Evolutionary conservation across 2,797 vertebrate species (phyloP).

Genomic region (Danionella dracula): DNA sequence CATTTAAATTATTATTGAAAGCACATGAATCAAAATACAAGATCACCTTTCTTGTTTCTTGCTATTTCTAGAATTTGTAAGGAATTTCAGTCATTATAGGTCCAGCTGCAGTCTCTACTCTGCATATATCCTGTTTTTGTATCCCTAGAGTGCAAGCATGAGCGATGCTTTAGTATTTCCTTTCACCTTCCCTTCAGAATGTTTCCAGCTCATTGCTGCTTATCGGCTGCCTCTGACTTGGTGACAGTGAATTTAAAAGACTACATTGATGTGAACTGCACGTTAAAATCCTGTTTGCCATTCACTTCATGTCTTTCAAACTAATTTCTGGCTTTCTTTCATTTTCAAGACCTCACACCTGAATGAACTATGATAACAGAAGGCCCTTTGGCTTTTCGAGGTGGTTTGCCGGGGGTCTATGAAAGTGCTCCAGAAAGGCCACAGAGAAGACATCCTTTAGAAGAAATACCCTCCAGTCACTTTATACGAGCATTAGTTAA

Average conservation of each 20-base stretch:
- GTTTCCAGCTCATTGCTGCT: slow-evolving; percentile 25
- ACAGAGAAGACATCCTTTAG: not conserved
- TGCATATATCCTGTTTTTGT: not conserved
- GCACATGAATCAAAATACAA: no score
- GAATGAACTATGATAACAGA: not conserved
- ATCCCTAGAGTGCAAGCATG: not conserved
- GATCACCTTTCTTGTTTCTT: no score
- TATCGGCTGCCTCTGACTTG: slow-evolving; percentile 7
- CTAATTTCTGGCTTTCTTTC: not conserved
- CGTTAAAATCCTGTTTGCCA: slow-evolving; percentile 7
- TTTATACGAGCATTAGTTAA: no score
- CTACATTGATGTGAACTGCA: slow-evolving; percentile 15
- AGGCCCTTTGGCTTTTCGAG: not conserved
- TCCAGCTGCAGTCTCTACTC: not conserved
- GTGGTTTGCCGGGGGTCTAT: not conserved
- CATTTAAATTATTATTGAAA: no score
- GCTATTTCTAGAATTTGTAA: not conserved
- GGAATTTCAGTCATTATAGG: not conserved
- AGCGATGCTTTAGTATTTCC: slow-evolving; percentile 19
- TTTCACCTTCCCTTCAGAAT: not conserved
- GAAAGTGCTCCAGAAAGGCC: not conserved
- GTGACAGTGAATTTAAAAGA: slow-evolving; percentile 21
- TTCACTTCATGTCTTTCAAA: slow-evolving; percentile 26
- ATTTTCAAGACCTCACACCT: slow-evolving; percentile 2
- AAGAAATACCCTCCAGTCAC: not conserved